phyloP scores from a whole-genome alignment of 2,113 vertebrate species.

The Psephotus haematonotus region DNA sequence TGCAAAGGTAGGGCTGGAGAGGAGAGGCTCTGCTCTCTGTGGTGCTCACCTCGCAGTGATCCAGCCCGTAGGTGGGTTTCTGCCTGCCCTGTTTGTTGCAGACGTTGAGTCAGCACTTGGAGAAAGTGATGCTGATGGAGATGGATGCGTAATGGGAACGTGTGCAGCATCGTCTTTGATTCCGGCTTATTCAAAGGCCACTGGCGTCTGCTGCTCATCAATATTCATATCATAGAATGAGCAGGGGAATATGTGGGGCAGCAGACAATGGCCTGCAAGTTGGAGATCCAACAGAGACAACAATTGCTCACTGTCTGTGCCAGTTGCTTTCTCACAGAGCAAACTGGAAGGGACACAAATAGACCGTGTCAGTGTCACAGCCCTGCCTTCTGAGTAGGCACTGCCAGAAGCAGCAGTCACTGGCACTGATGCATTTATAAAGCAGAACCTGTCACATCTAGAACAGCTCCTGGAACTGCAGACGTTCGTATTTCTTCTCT shows the following conservation, averaged over 20 bases:
- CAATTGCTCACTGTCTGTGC: conserved; percentile 39
- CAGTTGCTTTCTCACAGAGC: conserved; percentile 32
- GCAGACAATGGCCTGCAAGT: conserved; percentile 52
- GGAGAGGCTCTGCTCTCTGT: not conserved
- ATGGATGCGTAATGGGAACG: conserved; percentile 27
- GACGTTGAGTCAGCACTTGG: conserved; percentile 15
- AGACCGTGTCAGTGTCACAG: not conserved
- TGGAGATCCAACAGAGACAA: conserved; percentile 11
- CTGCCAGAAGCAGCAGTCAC: not conserved
- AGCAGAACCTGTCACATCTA: not conserved
- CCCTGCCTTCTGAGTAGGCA: not conserved
- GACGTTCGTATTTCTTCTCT: not conserved
- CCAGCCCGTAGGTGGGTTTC: not conserved
- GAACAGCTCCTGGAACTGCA: not conserved
- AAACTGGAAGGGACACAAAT: not conserved
- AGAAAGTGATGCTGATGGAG: not conserved
- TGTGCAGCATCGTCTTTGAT: not conserved
- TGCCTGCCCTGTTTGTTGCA: not conserved
- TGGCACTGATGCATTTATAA: not conserved
- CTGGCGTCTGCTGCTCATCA: conserved; percentile 11
- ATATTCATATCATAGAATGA: conserved; percentile 18
- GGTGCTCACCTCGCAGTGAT: not conserved
- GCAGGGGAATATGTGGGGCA: conserved; percentile 41
- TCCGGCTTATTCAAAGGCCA: conserved; percentile 53
- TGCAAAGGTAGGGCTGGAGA: conserved; percentile 86